phyloP scores from a whole-genome alignment of 2,113 vertebrate species.

The Scartelaos histophorus region DNA sequence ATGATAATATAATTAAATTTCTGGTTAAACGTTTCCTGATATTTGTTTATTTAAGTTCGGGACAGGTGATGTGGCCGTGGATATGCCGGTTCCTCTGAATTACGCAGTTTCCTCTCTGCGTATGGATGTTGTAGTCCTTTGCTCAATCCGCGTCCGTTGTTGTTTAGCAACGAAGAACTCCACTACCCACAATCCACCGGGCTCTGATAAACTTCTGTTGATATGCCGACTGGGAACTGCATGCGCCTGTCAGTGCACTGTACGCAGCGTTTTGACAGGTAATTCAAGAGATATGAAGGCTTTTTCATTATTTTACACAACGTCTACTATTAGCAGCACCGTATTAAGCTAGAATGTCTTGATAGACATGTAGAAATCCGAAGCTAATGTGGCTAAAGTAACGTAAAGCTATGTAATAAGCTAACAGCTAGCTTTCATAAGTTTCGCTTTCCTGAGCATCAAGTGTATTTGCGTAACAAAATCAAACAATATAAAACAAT shows the following conservation, averaged over 20 bases:
- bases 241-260: neutral
- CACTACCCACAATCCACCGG: slow-evolving; percentile 49
- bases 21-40: too few relatives aligned
- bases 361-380: neutral
- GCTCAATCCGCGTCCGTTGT: rapidly evolving
- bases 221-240: slow-evolving; percentile 11
- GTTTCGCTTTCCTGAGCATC: neutral
- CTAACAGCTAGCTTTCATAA: slow-evolving; percentile 33
- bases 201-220: slow-evolving; percentile 2
- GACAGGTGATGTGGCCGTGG: neutral
- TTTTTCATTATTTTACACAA: rapidly evolving
- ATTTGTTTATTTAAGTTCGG: too few relatives aligned
- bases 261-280: neutral
- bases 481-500: too few relatives aligned
- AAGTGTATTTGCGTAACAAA: neutral
- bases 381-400: neutral
- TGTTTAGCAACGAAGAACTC: slow-evolving; percentile 12
- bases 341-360: rapidly evolving
- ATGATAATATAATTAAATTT: too few relatives aligned
- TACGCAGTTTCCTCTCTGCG: too few relatives aligned
- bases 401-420: neutral
- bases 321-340: rapidly evolving
- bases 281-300: neutral
- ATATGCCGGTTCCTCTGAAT: neutral
- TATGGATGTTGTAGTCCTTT: slow-evolving; percentile 61